Base-by-base conservation (phyloP, 35 echinoderm and acorn worm species). In the Patiria miniata region DNA sequence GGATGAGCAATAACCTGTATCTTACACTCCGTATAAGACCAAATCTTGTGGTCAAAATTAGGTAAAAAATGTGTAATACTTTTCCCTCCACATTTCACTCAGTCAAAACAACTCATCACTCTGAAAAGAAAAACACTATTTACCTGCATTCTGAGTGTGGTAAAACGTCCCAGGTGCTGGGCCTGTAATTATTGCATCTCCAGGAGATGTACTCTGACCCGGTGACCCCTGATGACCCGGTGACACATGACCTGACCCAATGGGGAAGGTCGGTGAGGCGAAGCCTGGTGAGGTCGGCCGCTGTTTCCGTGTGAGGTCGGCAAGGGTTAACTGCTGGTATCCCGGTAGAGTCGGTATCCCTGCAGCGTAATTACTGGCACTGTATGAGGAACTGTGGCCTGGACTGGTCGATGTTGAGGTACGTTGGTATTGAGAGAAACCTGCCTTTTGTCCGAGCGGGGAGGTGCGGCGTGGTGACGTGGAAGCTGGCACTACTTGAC, bases 101-200 rank as follows among this genome's bases (percentile, higher is more conserved):
- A 47, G 12, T 47, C 42, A 47, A 47, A 6, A 47, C 42, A 47
- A 47, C 42, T 47, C n/a, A n/a, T n/a, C n/a, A n/a, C n/a, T n/a
- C n/a, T n/a, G n/a, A 47, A 4, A 47, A 80, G 22, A 80, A 21
- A 2, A 15, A 28, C 39, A 42, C 36, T 22, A 14, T 19, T 89
- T 73, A 89, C 87, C 87, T 83, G 88, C 51, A 52, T 60, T 42
- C 37, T 69, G 61, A 37, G 54, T 55, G 53, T 90, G 88, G 50
- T 55, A 90, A 68, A 40, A 84, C 8, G 88, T 90, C 12, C 88
- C 81, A 38, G 88, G 81, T 21, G 81, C 88, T 22, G 88, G 88
- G 44, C 88, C 88, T 15, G 88, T 90, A 30, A 90, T 90, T 15
- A 90, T 82, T 37, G 87, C 87, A 84, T 90, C 88, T 18, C 88